A percentile compares a stretch with the other conserved stretches of the same genome.
These are phyloP conservation scores for Aethes cnicana DNA, from an alignment of 2,888 invertebrate genomes.

Conservation along the genomic window DNA sequence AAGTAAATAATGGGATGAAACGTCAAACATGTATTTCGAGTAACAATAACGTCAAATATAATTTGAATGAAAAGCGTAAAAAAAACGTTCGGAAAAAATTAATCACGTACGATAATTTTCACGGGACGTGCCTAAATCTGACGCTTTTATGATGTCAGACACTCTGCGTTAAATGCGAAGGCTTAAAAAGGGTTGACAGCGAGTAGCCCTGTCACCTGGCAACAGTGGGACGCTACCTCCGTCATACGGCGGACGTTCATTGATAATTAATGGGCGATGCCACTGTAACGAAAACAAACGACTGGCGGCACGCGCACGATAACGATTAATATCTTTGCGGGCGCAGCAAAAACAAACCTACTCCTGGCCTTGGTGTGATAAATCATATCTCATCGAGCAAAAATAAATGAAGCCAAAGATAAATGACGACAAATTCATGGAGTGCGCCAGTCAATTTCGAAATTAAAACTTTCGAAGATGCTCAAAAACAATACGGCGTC, in stretches of 20 bases:
- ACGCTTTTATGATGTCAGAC: slow-evolving; percentile 81
- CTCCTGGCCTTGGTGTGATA: slow-evolving; percentile 72
- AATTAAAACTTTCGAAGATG: slow-evolving; percentile 52
- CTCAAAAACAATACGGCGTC: slow-evolving; percentile 22
- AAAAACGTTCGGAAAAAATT: slow-evolving; percentile 63
- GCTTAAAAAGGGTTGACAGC: slow-evolving; percentile 82
- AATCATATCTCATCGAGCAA: slow-evolving; percentile 80
- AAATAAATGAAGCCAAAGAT: slow-evolving; percentile 82
- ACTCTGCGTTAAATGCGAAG: slow-evolving; percentile 76
- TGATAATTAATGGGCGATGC: slow-evolving; percentile 80
- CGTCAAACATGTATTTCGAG: background rate
- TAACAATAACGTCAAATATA: slow-evolving; percentile 11
- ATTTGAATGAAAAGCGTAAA: slow-evolving; percentile 41
- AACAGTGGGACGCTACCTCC: slow-evolving; percentile 75
- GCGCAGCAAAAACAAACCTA: slow-evolving; percentile 79
- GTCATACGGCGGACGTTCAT: slow-evolving; percentile 78
- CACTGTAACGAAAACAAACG: slow-evolving; percentile 81
- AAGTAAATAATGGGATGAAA: too few species aligned
- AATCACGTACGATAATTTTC: slow-evolving; percentile 73
- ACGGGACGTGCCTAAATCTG: slow-evolving; percentile 75
- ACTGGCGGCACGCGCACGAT: slow-evolving; percentile 75
- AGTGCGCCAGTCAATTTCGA: slow-evolving; percentile 61
- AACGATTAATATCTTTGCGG: slow-evolving; percentile 80
- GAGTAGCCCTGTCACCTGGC: slow-evolving; percentile 76
- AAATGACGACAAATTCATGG: slow-evolving; percentile 72